A percentile compares a stretch with the other conserved stretches of the same genome.
Evolutionary conservation across 1,140 invertebrate genomes (phyloP).

Genomic region (Nasonia vitripennis): DNA sequence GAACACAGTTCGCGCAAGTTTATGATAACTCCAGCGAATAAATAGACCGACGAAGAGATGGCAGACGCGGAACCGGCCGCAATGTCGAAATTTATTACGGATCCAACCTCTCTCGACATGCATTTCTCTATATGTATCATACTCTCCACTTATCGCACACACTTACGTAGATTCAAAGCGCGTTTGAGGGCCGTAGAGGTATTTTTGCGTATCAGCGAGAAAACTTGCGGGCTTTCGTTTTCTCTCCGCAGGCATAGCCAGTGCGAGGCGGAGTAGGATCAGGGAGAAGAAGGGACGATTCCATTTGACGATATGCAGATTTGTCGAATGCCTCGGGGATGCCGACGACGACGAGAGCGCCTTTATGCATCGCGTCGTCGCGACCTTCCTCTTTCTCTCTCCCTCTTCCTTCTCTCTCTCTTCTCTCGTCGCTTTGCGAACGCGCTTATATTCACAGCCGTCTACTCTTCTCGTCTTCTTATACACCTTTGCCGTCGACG

Average conservation of each 20-base stretch:
- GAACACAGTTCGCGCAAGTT: no score
- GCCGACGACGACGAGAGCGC: slow-evolving; percentile 1
- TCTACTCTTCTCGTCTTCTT: neutral
- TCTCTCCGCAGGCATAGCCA: neutral
- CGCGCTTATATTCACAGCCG: neutral
- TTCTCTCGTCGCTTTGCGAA: neutral
- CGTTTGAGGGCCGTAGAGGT: neutral
- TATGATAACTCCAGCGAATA: neutral
- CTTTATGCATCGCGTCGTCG: slow-evolving; percentile 2
- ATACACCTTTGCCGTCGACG: slow-evolving; percentile 1
- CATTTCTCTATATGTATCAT: slow-evolving; percentile 15
- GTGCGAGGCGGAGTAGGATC: neutral
- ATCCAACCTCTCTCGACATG: slow-evolving; percentile 23
- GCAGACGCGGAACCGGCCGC: no score
- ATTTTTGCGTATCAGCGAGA: slow-evolving; percentile 25
- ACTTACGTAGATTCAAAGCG: no score
- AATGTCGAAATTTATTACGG: slow-evolving; percentile 47
- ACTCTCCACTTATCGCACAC: slow-evolving; percentile 24
- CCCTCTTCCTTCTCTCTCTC: neutral
- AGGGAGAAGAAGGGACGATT: slow-evolving; percentile 42
- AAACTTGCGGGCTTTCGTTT: neutral
- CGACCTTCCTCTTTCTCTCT: neutral
- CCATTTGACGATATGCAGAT: slow-evolving; percentile 53
- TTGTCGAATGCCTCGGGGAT: slow-evolving; percentile 51
- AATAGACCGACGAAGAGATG: neutral